phyloP scores from a whole-genome alignment of 2,113 vertebrate genomes.

The Terrapene triunguis region DNA sequence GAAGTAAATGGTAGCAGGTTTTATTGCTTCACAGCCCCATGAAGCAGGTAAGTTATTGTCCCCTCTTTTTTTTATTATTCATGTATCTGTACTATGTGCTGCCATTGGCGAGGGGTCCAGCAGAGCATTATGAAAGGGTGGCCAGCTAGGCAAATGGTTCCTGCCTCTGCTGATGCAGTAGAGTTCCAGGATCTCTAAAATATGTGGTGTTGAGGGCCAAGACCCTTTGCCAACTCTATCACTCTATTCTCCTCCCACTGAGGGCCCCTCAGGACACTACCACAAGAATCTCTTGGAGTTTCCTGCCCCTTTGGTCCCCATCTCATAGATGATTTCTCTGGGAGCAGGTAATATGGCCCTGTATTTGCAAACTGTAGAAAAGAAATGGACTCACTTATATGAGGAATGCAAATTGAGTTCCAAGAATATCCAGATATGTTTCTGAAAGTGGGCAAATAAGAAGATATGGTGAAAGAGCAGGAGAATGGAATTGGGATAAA shows the following conservation, averaged over 20 bases:
- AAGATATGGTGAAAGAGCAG: background rate
- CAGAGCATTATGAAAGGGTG: background rate
- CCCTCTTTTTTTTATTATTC: background rate
- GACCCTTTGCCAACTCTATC: background rate
- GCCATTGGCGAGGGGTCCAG: background rate
- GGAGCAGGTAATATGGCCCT: background rate
- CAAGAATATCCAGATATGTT: fast-evolving
- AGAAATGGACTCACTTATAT: fast-evolving
- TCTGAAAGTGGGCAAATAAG: background rate
- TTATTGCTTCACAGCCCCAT: background rate
- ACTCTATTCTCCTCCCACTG: background rate
- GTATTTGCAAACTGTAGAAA: background rate
- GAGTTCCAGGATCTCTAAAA: background rate
- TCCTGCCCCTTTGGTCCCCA: background rate
- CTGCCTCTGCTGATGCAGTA: background rate
- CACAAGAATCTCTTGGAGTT: fast-evolving
- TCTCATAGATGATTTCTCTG: background rate
- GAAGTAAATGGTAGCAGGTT: background rate
- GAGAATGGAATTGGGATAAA: background rate
- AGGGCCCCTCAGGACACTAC: background rate
- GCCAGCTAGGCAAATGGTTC: background rate
- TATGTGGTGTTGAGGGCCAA: background rate
- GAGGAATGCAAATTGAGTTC: background rate
- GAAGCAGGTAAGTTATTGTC: background rate
- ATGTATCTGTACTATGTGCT: background rate